These are phyloP conservation scores for Trichechus manatus DNA, from an alignment of 2,113 vertebrate genomes.

Conservation along the genomic window DNA sequence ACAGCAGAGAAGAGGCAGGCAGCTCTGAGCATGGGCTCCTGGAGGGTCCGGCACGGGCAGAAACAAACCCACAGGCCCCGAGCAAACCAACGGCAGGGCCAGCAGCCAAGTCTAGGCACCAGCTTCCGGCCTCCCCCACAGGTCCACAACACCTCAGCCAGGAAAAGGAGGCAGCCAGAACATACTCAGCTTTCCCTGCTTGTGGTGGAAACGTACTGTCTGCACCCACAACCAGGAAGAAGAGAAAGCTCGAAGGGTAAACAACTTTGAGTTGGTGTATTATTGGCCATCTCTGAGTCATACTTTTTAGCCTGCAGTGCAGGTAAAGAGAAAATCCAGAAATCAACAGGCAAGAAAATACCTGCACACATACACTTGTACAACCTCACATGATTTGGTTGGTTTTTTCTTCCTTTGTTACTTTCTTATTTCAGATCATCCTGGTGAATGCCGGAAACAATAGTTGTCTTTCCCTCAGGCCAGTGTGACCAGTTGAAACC, in stretches of 20 bases:
- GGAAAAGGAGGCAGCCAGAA: neutral
- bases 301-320: neutral
- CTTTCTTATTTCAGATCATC: neutral
- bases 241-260: neutral
- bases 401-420: neutral
- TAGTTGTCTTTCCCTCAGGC: neutral
- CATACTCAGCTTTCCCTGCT: neutral
- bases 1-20: neutral
- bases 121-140: neutral
- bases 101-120: neutral
- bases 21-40: neutral
- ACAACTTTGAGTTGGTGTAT: neutral
- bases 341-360: neutral
- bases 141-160: neutral
- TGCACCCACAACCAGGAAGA: neutral
- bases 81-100: neutral
- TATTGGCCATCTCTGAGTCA: neutral
- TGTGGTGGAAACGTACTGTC: neutral
- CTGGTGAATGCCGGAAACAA: neutral
- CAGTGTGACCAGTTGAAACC: neutral
- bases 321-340: constrained; percentile 13
- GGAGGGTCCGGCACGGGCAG: neutral
- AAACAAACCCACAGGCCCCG: neutral
- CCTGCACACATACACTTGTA: neutral
- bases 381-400: neutral